Evolutionary conservation across 2,888 invertebrate species (phyloP), one percentile per base, ranked within the genome.

Genomic region (Argyra leucocephala): DNA sequence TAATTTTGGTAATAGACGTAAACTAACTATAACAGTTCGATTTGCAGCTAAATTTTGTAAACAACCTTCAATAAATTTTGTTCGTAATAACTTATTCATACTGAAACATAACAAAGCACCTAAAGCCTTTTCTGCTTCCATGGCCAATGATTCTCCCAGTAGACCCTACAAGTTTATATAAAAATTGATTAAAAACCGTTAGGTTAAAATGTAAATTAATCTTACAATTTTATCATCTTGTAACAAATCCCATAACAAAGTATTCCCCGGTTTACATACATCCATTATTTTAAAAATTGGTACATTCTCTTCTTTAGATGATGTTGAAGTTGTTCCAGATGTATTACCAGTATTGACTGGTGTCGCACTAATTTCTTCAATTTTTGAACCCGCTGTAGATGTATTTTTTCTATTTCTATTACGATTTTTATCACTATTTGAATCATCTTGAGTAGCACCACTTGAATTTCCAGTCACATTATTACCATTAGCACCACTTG

Each of bases 51-150:
- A 83, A 80, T 96, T 96, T 72, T 93, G 90, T 61, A 96, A 82
- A 74, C 95, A 95, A 10, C 95, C 96, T 78, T 96, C 95, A 70
- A 96, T 95, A 74, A 96, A 96, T 80, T 95, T 94, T 81, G 93
- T 93, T 65, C 93, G 84, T 69, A 96, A 91, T 68, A 90, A 85
- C 70, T 91, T 88, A 77, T 96, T 95, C 2, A 92, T 91, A 73
- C 91, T 93, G 74, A 91, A 95, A 76, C 94, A 94, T 1, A 96
- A 82, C 24, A 96, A 81, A 71, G 92, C 92, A 72, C 92, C 93
- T 0, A 96, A 81, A 2, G 93, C 92, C 74, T 96, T 96, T 77
- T 96, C 96, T 1, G 95, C 94, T 80, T 96, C 96, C n/a, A 91
- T 78, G 0, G 93, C 93, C 64, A 96, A 80, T 1, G 95, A 93